Evolutionary conservation across 1,140 invertebrate genomes (phyloP), one percentile per base, ranked within the genome.

Genomic region (Paramacrobiotus metropolitanus): DNA sequence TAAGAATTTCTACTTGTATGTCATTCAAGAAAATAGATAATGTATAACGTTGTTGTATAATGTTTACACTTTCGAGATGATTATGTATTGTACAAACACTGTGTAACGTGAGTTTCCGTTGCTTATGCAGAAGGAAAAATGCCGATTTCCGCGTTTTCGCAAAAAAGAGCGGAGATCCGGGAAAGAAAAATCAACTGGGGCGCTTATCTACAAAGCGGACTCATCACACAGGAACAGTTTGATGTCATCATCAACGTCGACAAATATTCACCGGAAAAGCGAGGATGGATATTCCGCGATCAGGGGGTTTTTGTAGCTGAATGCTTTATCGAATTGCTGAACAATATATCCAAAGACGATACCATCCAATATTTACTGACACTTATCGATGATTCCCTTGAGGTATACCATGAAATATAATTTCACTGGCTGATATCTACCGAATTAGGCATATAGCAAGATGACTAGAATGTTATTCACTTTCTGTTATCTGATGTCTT

Each of bases 301-400:
- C 48, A 65, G 31, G 63, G 45, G 62, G 65, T 66, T 60, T 83
- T 89, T 71, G 86, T 87, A 72, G 90, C 90, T 21, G 86, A 87
- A 70, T 94, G 92, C 0, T 91, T 98, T 68, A 76, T 96, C 9
- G 94, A 87, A 74, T 74, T 99, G 59, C 78, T 98, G 65, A 86
- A 85, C 31, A 89, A 95, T 74, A 86, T 99, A 65, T 92, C 92
- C 29, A 98, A 96, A 76, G 92, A 98, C 73, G 86, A 93, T 70
- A 97, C 94, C 3, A 85, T 97, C 68, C 92, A 97, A 71, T 99
- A 99, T 74, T 85, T 98, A 65, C 79, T 99, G 21, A 92, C 91
- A 21, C 80, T 98, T 75, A 84, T 98, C 69, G 95, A 99, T 77
- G 94, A 99, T 73, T 83, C 97, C 76, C 75, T 99, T n/a, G 85